Conservation (phyloP, 1,140 invertebrate species). For the Solenopsis invicta region DNA sequence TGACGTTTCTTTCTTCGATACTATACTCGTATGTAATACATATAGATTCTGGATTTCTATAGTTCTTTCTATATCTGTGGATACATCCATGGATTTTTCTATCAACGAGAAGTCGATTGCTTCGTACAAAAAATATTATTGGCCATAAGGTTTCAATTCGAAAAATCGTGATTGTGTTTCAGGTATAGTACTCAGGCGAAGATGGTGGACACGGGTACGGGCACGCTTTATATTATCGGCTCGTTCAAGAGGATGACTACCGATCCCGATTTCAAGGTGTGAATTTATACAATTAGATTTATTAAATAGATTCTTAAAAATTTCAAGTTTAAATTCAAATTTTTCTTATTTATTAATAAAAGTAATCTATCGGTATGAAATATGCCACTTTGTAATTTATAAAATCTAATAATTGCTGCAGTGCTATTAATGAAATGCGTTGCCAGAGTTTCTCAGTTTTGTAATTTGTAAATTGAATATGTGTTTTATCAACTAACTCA, state of each 20-base stretch:
- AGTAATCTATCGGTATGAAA: not conserved
- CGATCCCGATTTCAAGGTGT: slow-evolving; percentile 92
- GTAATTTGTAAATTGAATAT: not conserved
- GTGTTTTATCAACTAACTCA: not conserved
- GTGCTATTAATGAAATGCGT: slow-evolving; percentile 10
- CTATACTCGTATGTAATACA: not conserved
- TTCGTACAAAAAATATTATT: not conserved
- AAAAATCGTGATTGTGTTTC: slow-evolving; percentile 75
- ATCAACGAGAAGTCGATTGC: not conserved
- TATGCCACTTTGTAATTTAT: not conserved
- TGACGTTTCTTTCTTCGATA: not conserved
- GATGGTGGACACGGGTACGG: slow-evolving; percentile 92
- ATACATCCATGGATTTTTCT: not conserved
- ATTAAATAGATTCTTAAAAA: not conserved
- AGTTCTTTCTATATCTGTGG: not conserved
- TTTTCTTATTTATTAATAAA: not conserved
- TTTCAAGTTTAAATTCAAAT: not conserved
- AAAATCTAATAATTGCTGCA: not conserved
- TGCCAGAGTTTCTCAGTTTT: not conserved
- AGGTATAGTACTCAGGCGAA: slow-evolving; percentile 92
- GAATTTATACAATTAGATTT: not conserved
- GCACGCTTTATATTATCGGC: slow-evolving; percentile 93
- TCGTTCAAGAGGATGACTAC: slow-evolving; percentile 92
- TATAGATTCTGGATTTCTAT: not conserved
- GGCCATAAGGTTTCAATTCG: not conserved